Evolutionary conservation across 2,888 invertebrate genomes (phyloP), one percentile per base, ranked within the genome.

Genomic region (Tholera decimalis): DNA sequence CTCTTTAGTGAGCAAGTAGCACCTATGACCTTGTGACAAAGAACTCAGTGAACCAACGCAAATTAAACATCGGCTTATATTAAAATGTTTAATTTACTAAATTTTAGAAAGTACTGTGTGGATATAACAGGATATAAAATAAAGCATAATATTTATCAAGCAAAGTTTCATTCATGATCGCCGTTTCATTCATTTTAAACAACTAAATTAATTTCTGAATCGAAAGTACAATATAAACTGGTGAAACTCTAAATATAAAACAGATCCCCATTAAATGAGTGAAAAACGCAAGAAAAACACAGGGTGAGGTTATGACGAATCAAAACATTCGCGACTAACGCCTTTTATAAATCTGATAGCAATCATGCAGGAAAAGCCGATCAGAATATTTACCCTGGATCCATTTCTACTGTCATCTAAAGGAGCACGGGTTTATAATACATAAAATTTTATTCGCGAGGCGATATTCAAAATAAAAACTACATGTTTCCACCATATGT

Each of bases 401-500:
- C 94, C 95, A 95, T 95, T 80, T 91, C 86, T 88, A 88, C 83
- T 82, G 89, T 88, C 90, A 91, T 91, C 85, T 90, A 89, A 72
- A 78, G 71, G 61, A 72, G 65, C 87, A 88, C 89, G 70, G 80
- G 79, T 82, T 83, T 83, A 83, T 77, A 83, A 86, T 87, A 87
- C 74, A 89, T 88, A 70, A 86, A 89, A 89, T 90, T 85, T 87
- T 91, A 90, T 91, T 91, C 88, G 89, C 91, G 79, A 89, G 85
- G 63, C 88, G 89, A 89, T 90, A 92, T 92, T 90, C 85, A 90
- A 92, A 93, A 92, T 92, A 93, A 92, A 93, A 93, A 91, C 95
- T 94, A 95, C 94, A 95, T 95, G 92, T 91, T 95, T 90, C 91
- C 85, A 88, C 89, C 91, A 89, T 94, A 93, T 95, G 95, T 95